A percentile compares a stretch with the other conserved stretches of the same genome.
phyloP scores from a whole-genome alignment of 2,113 vertebrate species.

The Phylloscopus trochiloides region DNA sequence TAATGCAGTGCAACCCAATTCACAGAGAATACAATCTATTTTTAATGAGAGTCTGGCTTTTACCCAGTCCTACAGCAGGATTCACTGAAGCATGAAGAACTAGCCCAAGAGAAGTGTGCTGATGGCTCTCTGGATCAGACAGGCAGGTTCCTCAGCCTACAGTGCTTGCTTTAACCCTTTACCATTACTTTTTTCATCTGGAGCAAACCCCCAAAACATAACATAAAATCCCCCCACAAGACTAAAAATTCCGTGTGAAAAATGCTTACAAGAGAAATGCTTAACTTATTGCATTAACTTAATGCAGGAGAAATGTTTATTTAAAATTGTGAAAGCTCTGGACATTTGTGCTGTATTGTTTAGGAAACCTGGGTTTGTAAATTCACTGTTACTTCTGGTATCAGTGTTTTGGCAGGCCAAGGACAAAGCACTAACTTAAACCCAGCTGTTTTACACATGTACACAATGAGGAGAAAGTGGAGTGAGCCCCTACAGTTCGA shows the following conservation, averaged over 20 bases:
- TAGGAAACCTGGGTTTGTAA: not conserved
- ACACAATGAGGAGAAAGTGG: not conserved
- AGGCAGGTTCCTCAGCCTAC: not conserved
- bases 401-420: not conserved
- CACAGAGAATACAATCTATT: not conserved
- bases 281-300: not conserved
- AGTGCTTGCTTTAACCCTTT: not conserved
- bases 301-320: not conserved
- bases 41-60: slow-evolving; percentile 58
- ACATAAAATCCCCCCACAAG: not conserved
- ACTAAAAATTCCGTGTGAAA: not conserved
- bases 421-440: not conserved
- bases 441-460: not conserved
- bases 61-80: not conserved
- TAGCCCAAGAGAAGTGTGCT: not conserved
- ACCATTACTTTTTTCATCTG: not conserved
- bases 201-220: not conserved
- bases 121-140: not conserved
- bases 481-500: not conserved
- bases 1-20: slow-evolving; percentile 6
- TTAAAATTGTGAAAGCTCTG: not conserved
- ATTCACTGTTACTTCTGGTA: not conserved
- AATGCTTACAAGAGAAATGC: not conserved
- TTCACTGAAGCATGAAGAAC: slow-evolving; percentile 26
- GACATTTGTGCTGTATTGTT: not conserved